Conservation (phyloP, 2,888 invertebrate genomes). For the Diarsia rubi region DNA sequence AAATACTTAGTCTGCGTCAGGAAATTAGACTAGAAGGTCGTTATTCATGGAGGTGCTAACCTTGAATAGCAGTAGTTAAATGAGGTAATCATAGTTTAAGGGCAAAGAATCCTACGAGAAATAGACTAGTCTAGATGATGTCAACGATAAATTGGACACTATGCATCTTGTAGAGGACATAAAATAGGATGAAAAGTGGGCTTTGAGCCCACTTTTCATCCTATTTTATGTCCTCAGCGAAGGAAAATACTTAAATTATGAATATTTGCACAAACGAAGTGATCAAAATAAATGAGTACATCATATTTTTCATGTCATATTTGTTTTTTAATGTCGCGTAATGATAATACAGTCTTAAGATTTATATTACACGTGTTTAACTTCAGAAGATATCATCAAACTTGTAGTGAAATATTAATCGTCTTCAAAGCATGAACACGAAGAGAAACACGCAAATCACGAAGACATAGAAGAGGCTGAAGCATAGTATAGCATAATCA, state of each 20-base stretch:
- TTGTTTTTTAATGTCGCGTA: slow-evolving; percentile 11
- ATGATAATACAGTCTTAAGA: slow-evolving; percentile 7
- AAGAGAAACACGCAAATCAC: not conserved
- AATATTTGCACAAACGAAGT: not conserved
- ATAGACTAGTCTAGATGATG: slow-evolving; percentile 21
- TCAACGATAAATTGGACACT: slow-evolving; percentile 37
- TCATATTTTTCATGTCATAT: slow-evolving; percentile 21
- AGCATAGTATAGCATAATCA: not conserved
- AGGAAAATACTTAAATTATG: slow-evolving; percentile 9
- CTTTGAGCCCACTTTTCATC: no score
- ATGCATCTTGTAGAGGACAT: not conserved
- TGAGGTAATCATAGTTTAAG: slow-evolving; percentile 18
- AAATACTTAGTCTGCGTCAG: not conserved
- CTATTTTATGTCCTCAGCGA: no score
- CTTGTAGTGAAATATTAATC: not conserved
- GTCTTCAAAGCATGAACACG: not conserved
- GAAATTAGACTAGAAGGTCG: slow-evolving; percentile 13
- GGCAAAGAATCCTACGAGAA: slow-evolving; percentile 5
- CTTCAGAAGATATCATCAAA: not conserved
- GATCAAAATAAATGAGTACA: not conserved
- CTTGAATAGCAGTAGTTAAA: slow-evolving; percentile 18
- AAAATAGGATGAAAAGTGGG: slow-evolving; percentile 11
- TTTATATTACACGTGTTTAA: not conserved
- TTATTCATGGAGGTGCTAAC: not conserved
- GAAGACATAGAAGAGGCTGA: not conserved